phyloP scores from a whole-genome alignment of 2,797 vertebrate species.

The Emydoidea blandingii region DNA sequence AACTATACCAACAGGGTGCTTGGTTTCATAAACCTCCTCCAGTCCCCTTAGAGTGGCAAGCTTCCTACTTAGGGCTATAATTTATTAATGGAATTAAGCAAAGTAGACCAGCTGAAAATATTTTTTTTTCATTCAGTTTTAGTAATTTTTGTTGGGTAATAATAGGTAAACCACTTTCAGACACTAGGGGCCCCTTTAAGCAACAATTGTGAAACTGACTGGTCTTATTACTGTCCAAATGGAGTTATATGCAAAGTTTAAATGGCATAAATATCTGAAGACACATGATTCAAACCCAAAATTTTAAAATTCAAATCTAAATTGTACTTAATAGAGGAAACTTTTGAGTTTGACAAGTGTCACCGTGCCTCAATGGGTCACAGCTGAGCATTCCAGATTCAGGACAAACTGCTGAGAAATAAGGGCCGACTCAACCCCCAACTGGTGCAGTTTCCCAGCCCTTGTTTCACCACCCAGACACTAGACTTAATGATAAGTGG shows the following conservation, averaged over 20 bases:
- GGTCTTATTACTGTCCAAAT: background rate
- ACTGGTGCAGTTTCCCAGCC: too few species aligned
- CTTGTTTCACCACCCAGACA: too few species aligned
- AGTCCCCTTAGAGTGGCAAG: background rate
- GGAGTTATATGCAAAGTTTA: background rate
- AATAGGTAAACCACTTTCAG: background rate
- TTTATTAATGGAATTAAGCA: background rate
- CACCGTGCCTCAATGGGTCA: too few species aligned
- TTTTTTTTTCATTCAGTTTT: background rate
- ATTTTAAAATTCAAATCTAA: background rate
- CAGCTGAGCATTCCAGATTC: too few species aligned
- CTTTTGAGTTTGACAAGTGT: too few species aligned
- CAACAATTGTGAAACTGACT: accelerated
- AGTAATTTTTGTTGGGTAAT: background rate
- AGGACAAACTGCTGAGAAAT: too few species aligned
- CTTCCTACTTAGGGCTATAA: background rate
- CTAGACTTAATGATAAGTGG: too few species aligned
- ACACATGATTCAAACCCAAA: background rate
- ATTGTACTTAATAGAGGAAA: too few species aligned
- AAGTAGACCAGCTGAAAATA: background rate
- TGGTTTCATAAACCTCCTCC: background rate
- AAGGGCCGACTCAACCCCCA: too few species aligned
- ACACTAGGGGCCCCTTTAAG: background rate
- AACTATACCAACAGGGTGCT: background rate
- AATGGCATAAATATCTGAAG: background rate